Conservation (phyloP, 2,797 vertebrate species). For the Borostomias antarcticus region DNA sequence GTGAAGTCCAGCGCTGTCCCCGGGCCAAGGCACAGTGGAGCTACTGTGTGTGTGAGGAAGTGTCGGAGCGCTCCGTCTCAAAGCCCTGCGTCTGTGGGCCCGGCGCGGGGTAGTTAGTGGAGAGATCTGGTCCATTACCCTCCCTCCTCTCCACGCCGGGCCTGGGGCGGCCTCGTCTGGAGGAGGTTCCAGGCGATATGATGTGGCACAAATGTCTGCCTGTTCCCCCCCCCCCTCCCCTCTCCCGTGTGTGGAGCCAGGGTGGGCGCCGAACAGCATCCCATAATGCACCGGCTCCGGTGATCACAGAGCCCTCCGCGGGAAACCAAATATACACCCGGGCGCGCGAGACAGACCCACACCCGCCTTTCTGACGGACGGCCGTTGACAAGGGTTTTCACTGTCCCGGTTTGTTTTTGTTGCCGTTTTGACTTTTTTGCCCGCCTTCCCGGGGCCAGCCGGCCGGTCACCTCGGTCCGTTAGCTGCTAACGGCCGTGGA, state of each 20-base stretch:
- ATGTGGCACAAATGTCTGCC: constrained; percentile 49
- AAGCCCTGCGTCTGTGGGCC: constrained; percentile 15
- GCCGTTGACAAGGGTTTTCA: constrained; percentile 42
- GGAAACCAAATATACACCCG: constrained; percentile 58
- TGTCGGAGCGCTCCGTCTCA: constrained; percentile 42
- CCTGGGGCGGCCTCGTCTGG: constrained; percentile 51
- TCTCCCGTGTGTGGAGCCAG: constrained; percentile 28
- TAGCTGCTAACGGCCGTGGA: constrained; percentile 33
- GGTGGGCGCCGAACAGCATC: constrained; percentile 52
- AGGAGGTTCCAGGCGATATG: constrained; percentile 52
- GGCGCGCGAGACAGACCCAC: constrained; percentile 18
- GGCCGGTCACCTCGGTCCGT: constrained; percentile 36
- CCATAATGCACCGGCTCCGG: constrained; percentile 41
- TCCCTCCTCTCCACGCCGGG: constrained; percentile 36
- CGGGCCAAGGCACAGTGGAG: constrained; percentile 48
- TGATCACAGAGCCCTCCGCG: constrained; percentile 48
- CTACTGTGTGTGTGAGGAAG: constrained; percentile 52
- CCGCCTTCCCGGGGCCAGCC: no score
- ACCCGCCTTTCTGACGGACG: constrained; percentile 42
- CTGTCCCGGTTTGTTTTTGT: constrained; percentile 50
- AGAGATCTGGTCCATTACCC: constrained; percentile 56
- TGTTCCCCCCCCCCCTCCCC: no score
- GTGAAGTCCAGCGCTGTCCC: no score
- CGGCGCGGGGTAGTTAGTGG: constrained; percentile 35
- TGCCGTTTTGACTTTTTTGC: no score